Base-by-base conservation (phyloP, 1,140 invertebrate genomes). In the Epicauta chinensis region DNA sequence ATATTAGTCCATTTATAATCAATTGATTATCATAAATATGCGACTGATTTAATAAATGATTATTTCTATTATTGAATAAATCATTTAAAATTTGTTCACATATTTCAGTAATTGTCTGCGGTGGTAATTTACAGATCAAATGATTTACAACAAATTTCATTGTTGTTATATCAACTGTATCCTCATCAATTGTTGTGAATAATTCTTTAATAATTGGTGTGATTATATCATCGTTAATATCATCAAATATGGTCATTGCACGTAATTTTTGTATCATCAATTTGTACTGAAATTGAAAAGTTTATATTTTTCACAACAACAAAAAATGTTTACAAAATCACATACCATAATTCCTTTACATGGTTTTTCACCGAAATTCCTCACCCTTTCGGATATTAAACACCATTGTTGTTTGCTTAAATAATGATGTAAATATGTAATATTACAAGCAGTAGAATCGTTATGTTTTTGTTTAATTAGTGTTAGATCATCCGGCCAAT, bases 301-400 rank as follows among this genome's bases (percentile, higher is more conserved):
- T 52, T 43, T n/a, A n/a, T n/a, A n/a, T n/a, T 5, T 23, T 23
- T 23, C 4, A 23, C 34, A 16, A 48, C 6, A 46, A 53, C 32
- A 36, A 10, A 39, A 38, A 7, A 23, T 47, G 23, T 13, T 34
- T 38, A 52, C 30, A 23, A 3, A 23, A n/a, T n/a, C n/a, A 58
- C 53, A 51, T 58, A 68, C 66, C 63, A 68, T 58, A 11, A 64
- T 55, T 47, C 59, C 30, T 54, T 67, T 67, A 49, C 66, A 70
- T 16, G 59, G 56, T 37, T 49, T 38, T 53, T 65, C 61, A 30
- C 68, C 68, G 55, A 70, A 70, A 64, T 70, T 70, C n/a, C 44
- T 64, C 32, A 70, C 65, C 41, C 68, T 61, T 58, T 70, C 59
- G 5, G 61, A 62, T 51, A 70, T 62, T 16, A 63, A 43, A 41